Evolutionary conservation across 2,888 invertebrate species (phyloP).

Genomic region (Vandiemenella viatica): DNA sequence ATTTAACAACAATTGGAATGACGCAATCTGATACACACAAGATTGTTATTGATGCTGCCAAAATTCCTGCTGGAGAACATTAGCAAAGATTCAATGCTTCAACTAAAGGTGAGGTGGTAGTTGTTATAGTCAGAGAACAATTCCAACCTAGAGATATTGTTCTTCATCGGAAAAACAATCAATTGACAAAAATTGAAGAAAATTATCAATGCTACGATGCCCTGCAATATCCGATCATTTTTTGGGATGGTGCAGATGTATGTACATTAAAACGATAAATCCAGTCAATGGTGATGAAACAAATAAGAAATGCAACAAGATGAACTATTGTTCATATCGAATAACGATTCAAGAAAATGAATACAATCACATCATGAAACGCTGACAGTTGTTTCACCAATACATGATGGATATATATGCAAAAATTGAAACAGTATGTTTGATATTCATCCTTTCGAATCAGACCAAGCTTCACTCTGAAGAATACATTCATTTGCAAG

Average conservation of each 20-base stretch:
- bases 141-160: background rate
- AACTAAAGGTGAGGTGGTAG: background rate
- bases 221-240: conserved; percentile 22
- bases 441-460: conserved; percentile 17
- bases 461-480: conserved; percentile 17
- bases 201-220: conserved; percentile 18
- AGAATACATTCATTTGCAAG: conserved; percentile 21
- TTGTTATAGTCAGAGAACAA: conserved; percentile 1
- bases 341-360: conserved; percentile 11
- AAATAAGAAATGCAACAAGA: conserved; percentile 14
- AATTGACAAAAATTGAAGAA: conserved; percentile 14
- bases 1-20: conserved; percentile 1
- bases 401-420: conserved; percentile 20
- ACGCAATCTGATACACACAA: conserved; percentile 5
- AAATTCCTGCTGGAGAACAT: background rate
- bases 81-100: conserved; percentile 4
- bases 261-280: no score
- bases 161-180: conserved; percentile 8
- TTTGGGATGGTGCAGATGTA: conserved; percentile 16
- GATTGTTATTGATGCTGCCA: conserved; percentile 5
- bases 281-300: conserved; percentile 7
- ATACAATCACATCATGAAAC: conserved; percentile 12
- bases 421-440: conserved; percentile 20
- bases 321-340: conserved; percentile 14
- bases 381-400: conserved; percentile 19